phyloP scores from a whole-genome alignment of 2,888 invertebrate species.

The Galeruca laticollis region DNA sequence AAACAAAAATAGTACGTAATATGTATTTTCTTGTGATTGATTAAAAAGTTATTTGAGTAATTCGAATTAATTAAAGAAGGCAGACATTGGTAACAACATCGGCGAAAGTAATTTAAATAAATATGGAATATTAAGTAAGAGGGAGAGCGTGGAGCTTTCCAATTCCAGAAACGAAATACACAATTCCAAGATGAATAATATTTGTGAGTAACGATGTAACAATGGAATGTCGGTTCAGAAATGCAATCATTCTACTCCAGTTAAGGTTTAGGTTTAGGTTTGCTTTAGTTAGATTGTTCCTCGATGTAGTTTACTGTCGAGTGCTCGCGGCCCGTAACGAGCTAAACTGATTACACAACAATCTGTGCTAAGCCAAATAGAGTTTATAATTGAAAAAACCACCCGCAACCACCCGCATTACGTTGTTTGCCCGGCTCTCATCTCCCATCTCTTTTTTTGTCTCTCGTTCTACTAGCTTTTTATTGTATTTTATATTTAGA shows the following conservation, averaged over 20 bases:
- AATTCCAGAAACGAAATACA: conserved; percentile 47
- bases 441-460: conserved; percentile 45
- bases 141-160: conserved; percentile 40
- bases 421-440: conserved; percentile 40
- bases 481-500: conserved; percentile 38
- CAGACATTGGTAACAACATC: conserved; percentile 23
- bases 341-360: conserved; percentile 69
- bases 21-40: neutral
- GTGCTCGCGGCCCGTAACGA: conserved; percentile 67
- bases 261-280: conserved; percentile 69
- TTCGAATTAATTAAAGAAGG: conserved; percentile 20
- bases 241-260: conserved; percentile 69
- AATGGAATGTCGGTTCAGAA: conserved; percentile 60
- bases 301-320: conserved; percentile 67
- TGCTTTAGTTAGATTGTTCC: conserved; percentile 68
- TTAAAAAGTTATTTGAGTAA: conserved; percentile 9
- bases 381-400: conserved; percentile 70
- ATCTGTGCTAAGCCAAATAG: conserved; percentile 69
- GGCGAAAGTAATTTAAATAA: conserved; percentile 55
- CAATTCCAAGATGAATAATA: conserved; percentile 58
- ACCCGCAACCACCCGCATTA: conserved; percentile 55
- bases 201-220: conserved; percentile 58
- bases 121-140: conserved; percentile 57
- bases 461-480: conserved; percentile 46
- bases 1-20: neutral